These are phyloP conservation scores for Parnassius orleans DNA, from an alignment of 2,888 invertebrate genomes.

Conservation along the genomic window DNA sequence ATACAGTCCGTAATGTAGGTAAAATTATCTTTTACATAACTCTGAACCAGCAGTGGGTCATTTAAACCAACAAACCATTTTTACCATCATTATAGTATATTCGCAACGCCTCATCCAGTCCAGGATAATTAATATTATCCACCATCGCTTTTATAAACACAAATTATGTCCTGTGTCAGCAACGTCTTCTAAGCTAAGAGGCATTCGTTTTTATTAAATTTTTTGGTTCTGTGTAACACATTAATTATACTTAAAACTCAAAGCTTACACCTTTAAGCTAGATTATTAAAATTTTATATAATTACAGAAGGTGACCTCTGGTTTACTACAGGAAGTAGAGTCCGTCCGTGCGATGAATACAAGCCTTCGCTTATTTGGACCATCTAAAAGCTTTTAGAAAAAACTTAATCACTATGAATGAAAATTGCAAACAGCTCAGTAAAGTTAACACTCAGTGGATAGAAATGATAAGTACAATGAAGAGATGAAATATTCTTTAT, in stretches of 20 bases:
- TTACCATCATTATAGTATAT: too few relatives aligned
- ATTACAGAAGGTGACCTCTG: slow-evolving; percentile 51
- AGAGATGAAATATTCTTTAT: slow-evolving; percentile 20
- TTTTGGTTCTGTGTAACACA: too few relatives aligned
- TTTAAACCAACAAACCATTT: too few relatives aligned
- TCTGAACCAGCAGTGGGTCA: too few relatives aligned
- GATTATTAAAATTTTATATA: slow-evolving; percentile 2
- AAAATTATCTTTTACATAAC: too few relatives aligned
- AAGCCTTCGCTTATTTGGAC: slow-evolving; percentile 53
- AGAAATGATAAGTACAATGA: slow-evolving; percentile 39
- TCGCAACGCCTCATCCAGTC: too few relatives aligned
- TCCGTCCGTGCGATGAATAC: slow-evolving; percentile 53
- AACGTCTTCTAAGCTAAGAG: slow-evolving; percentile 50
- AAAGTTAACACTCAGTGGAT: slow-evolving; percentile 63
- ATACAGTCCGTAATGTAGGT: too few relatives aligned
- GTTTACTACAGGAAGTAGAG: slow-evolving; percentile 57
- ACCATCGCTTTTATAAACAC: background rate
- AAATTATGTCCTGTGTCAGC: slow-evolving; percentile 44
- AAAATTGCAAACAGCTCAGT: slow-evolving; percentile 53
- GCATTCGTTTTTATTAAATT: background rate
- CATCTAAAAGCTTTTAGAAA: slow-evolving; percentile 51
- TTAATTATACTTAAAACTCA: too few relatives aligned
- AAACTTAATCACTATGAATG: slow-evolving; percentile 47
- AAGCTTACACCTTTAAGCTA: too few relatives aligned
- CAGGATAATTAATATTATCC: too few relatives aligned